phyloP scores from a whole-genome alignment of 2,888 invertebrate genomes.

The Biston betularia region DNA sequence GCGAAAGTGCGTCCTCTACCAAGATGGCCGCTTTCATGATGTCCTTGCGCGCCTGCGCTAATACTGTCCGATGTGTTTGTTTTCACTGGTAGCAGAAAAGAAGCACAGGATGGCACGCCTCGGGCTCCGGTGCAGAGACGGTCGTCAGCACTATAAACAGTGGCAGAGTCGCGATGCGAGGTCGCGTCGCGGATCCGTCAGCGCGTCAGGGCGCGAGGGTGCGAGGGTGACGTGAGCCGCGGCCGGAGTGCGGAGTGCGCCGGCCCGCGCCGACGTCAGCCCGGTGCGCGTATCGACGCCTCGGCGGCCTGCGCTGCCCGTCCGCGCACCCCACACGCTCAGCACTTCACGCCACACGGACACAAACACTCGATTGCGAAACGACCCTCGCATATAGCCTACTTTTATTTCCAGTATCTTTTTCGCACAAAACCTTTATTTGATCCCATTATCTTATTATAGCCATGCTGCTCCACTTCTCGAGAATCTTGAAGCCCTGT shows the following conservation, averaged over 20 bases:
- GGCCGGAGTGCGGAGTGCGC: conserved; percentile 68
- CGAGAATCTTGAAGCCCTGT: conserved; percentile 47
- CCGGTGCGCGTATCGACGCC: conserved; percentile 74
- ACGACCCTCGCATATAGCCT: conserved; percentile 63
- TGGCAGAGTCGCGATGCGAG: conserved; percentile 58
- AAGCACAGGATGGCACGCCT: conserved; percentile 56
- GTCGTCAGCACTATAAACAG: conserved; percentile 56
- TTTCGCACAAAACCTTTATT: conserved; percentile 64
- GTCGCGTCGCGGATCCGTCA: conserved; percentile 60
- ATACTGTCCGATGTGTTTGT: conserved; percentile 78
- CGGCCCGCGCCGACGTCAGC: conserved; percentile 71
- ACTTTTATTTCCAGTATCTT: conserved; percentile 65
- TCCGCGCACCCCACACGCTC: conserved; percentile 54
- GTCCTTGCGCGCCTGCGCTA: conserved; percentile 83
- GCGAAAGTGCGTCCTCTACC: conserved; percentile 81
- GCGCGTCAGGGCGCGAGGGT: conserved; percentile 53
- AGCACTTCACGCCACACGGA: conserved; percentile 68
- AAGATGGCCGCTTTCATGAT: conserved; percentile 84
- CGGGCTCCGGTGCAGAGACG: conserved; percentile 44
- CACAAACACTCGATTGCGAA: conserved; percentile 74
- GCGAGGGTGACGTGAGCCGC: conserved; percentile 68
- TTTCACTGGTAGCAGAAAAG: conserved; percentile 69
- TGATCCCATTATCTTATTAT: conserved; percentile 60
- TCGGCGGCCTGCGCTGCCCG: conserved; percentile 54
- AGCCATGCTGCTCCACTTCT: conserved; percentile 52